Evolutionary conservation across 2,113 vertebrate species (phyloP).

Genomic region (Sphyrna mokarran): DNA sequence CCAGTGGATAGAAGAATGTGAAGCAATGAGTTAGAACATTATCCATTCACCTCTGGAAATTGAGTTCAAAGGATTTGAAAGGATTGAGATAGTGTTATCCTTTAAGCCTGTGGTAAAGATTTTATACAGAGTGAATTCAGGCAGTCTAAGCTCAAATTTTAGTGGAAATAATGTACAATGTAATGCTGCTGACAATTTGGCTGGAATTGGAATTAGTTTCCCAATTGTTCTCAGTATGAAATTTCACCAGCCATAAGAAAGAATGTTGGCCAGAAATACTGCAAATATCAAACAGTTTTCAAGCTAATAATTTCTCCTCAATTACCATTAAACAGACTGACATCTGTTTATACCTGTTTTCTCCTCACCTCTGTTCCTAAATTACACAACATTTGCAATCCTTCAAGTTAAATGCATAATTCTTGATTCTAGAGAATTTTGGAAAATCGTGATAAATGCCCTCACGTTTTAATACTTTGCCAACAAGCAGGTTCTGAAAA

Average conservation of each 20-base stretch:
- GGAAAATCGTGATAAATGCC: neutral
- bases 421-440: neutral
- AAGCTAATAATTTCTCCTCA: neutral
- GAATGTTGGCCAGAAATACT: neutral
- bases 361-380: neutral
- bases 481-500: neutral
- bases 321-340: neutral
- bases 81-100: neutral
- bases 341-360: neutral
- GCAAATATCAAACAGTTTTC: neutral
- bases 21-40: neutral
- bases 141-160: neutral
- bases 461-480: neutral
- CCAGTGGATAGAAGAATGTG: neutral
- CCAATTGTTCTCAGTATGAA: neutral
- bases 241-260: neutral
- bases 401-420: neutral
- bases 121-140: too few species aligned
- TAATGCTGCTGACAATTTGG: neutral
- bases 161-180: neutral
- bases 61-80: neutral
- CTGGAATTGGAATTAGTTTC: neutral
- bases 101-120: neutral
- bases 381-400: neutral
- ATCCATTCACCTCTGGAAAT: neutral